Base-by-base conservation (phyloP, 2,113 vertebrate genomes). In the Lophius piscatorius region DNA sequence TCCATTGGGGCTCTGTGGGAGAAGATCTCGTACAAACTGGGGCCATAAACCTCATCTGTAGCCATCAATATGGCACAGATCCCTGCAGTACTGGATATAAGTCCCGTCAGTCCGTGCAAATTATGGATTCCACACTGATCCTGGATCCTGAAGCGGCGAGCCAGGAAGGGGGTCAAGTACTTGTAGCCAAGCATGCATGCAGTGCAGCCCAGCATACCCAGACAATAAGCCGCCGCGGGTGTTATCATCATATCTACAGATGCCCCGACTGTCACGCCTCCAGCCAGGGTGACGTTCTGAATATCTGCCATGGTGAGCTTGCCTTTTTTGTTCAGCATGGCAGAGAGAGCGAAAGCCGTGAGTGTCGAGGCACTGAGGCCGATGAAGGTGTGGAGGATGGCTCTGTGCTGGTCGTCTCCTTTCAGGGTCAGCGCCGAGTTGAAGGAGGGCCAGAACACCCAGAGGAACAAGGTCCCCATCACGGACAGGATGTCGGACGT, bases 361-460 rank as follows among this genome's bases (percentile, higher is more conserved):
- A 94, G 38, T 0, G 90, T 84, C 0, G 93, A 84, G 18, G 93
- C 86, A 1, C 91, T 92, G 35, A 94, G 89, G 16, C 91, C 90
- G 12, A 94, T 87, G 35, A 94, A 87, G 0, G 94, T 94, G 87
- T 94, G 93, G 13, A 95, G 86, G 50, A 94, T 87, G 48, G 93
- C 92, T 0, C 88, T 76, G 71, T 92, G 93, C 73, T 95, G 94
- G 57, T 90, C 88, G 1, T 92, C 88, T 0, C 91, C 92, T 0
- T 76, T 88, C 1, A 88, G 81, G 50, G 90, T 88, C 26, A 93
- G 56, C 1, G 91, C 85, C 0, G 92, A 92, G 80, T 94, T 92
- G 2, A 95, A 95, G 2, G 93, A 93, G 5, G 93, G 93, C 93
- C 93, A 94, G 74, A 94, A 95, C 23, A 95, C 92, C 93, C 94